These are phyloP conservation scores for Mus spicilegus DNA, from an alignment of 2,113 vertebrate genomes.

Conservation along the genomic window DNA sequence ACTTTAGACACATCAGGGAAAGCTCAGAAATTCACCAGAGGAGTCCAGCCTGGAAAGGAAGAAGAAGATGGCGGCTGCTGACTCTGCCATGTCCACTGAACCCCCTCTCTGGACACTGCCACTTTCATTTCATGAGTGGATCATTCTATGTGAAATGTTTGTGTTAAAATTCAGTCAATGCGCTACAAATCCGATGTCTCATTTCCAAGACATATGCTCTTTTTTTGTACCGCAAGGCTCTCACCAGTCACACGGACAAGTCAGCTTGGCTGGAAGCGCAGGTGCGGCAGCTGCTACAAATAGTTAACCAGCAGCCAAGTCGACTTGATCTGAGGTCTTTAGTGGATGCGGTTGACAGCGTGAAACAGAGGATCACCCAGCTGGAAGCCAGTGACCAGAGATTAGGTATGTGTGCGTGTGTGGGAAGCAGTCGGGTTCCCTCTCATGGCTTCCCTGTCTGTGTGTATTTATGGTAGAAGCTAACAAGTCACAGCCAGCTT, in stretches of 20 bases:
- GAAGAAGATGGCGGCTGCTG: neutral
- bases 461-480: neutral
- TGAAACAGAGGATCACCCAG: conserved; percentile 88
- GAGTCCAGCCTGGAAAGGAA: accelerated
- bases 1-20: neutral
- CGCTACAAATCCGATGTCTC: neutral
- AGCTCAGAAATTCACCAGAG: neutral
- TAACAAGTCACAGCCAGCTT: neutral
- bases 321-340: conserved; percentile 85
- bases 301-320: conserved; percentile 86
- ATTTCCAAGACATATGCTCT: conserved; percentile 22
- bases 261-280: conserved; percentile 87
- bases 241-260: conserved; percentile 88
- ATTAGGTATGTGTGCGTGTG: conserved; percentile 81
- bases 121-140: conserved; percentile 19
- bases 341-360: conserved; percentile 84
- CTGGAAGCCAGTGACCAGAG: conserved; percentile 86
- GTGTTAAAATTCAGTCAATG: neutral
- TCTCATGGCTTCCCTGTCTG: neutral
- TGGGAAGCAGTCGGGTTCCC: neutral
- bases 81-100: neutral
- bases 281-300: conserved; percentile 86
- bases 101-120: neutral
- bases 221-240: conserved; percentile 81
- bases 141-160: conserved; percentile 32